Conservation (phyloP, 23 tunicate species). For the Aplidium turbinatum region DNA sequence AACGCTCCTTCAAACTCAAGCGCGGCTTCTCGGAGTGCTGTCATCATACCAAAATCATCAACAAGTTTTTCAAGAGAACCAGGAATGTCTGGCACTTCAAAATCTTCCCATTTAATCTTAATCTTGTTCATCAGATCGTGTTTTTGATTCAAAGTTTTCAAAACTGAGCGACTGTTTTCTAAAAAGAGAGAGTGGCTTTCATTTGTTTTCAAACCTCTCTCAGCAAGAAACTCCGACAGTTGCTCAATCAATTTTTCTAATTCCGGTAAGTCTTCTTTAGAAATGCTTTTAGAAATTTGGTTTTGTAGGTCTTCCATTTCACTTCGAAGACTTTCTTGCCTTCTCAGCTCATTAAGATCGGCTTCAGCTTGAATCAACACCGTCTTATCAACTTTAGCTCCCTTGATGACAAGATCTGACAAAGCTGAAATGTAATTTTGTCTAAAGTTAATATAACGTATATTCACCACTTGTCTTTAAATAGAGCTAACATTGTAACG, state of each 20-base stretch:
- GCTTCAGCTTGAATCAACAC: too few relatives aligned
- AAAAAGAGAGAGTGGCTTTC: not conserved
- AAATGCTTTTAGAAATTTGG: not conserved
- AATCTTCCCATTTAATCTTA: not conserved
- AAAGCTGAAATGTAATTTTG: too few relatives aligned
- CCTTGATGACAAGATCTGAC: too few relatives aligned
- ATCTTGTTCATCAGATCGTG: not conserved
- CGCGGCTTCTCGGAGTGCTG: constrained; percentile 8
- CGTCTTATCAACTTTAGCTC: too few relatives aligned
- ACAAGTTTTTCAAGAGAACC: constrained; percentile 10
- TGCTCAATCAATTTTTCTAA: not conserved
- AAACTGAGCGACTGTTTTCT: not conserved
- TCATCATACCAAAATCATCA: constrained; percentile 14
- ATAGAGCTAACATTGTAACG: too few relatives aligned
- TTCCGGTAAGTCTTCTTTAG: not conserved
- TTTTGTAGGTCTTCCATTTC: not conserved
- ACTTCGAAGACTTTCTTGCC: not conserved
- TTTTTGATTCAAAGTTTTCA: not conserved
- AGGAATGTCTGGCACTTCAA: constrained; percentile 27
- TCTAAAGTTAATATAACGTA: too few relatives aligned
- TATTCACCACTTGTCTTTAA: too few relatives aligned
- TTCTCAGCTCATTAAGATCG: too few relatives aligned
- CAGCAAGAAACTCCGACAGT: not conserved
- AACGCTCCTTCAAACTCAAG: constrained; percentile 29
- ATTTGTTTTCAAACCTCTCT: not conserved